Conservation (phyloP, 2,888 invertebrate species). For the Dicycla oo region DNA sequence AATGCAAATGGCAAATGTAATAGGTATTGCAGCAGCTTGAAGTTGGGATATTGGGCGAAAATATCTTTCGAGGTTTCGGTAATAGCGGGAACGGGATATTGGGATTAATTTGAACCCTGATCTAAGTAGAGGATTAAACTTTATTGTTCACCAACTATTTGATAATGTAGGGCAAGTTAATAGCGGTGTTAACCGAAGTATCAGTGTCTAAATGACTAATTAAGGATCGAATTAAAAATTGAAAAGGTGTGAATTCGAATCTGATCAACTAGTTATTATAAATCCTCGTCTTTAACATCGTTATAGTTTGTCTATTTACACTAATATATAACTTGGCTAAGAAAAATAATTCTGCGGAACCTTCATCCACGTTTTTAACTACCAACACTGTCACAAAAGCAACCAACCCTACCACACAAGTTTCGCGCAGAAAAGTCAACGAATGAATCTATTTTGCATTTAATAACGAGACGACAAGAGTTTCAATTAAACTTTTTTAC, state of each 20-base stretch:
- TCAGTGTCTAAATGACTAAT: neutral
- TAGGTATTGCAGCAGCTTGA: conserved; percentile 41
- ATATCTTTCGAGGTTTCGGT: conserved; percentile 33
- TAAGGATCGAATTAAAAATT: neutral
- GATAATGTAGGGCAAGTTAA: neutral
- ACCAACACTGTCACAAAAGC: conserved; percentile 1
- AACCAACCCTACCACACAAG: conserved; percentile 27
- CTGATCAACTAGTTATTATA: neutral
- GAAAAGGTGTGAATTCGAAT: neutral
- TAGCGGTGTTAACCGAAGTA: neutral
- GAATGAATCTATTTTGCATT: conserved; percentile 67
- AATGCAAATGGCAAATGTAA: conserved; percentile 34
- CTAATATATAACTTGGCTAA: neutral
- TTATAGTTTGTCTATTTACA: too few species aligned
- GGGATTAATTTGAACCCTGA: conserved; percentile 14
- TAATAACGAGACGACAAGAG: conserved; percentile 68
- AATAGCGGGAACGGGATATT: conserved; percentile 18
- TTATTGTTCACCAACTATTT: conserved; percentile 7
- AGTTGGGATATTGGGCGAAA: conserved; percentile 37
- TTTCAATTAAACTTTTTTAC: conserved; percentile 69
- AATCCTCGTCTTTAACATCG: neutral
- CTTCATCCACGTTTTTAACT: neutral
- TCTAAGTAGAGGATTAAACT: conserved; percentile 20
- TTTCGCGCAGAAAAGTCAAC: conserved; percentile 47
- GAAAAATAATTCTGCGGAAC: neutral